Evolutionary conservation across 2,888 invertebrate species (phyloP).

Genomic region (Aphodius sticticus): DNA sequence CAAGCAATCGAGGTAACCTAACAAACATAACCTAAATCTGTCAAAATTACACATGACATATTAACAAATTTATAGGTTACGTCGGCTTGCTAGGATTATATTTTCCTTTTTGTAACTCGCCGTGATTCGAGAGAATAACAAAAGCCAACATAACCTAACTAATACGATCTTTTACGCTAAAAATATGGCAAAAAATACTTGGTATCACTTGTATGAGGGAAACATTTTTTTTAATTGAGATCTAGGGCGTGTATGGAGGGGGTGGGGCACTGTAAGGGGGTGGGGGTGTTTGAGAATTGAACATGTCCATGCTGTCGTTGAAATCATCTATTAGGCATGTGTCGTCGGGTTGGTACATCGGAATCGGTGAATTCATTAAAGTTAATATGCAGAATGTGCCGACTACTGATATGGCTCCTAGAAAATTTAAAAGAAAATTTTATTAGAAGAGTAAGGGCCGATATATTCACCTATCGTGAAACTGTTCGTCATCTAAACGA

Average conservation of each 20-base stretch:
- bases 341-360: constrained; percentile 61
- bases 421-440: constrained; percentile 25
- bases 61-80: neutral
- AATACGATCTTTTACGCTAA: constrained; percentile 4
- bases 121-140: neutral
- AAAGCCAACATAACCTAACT: constrained; percentile 9
- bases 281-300: constrained; percentile 67
- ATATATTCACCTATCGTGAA: no score
- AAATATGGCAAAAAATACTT: constrained; percentile 6
- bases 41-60: neutral
- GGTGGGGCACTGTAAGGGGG: constrained; percentile 62
- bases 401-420: constrained; percentile 71
- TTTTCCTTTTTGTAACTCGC: neutral
- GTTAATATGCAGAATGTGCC: constrained; percentile 76
- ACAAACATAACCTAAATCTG: neutral
- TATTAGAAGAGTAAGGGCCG: no score
- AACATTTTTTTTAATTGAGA: neutral
- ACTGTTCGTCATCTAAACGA: no score
- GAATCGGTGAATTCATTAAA: constrained; percentile 64
- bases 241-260: constrained; percentile 67
- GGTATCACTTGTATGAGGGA: constrained; percentile 16
- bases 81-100: neutral
- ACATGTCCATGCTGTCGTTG: constrained; percentile 67
- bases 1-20: no score
- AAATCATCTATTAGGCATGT: constrained; percentile 70